Evolutionary conservation across 2,797 vertebrate genomes (phyloP).

Genomic region (Neopelma chrysocephalum): DNA sequence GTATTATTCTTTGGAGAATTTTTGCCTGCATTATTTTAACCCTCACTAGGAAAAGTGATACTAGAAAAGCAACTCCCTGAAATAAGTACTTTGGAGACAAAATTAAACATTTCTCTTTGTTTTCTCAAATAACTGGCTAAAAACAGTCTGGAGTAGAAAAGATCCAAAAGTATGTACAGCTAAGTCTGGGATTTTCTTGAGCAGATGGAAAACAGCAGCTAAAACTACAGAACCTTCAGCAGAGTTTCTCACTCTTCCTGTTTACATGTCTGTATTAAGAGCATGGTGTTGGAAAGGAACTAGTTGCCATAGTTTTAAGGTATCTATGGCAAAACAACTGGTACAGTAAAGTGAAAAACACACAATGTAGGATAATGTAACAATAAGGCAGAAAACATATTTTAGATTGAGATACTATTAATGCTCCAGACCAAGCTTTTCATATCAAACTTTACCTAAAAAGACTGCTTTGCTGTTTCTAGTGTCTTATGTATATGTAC

Average conservation of each 20-base stretch:
- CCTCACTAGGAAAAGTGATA: neutral
- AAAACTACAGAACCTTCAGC: neutral
- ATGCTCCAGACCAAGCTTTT: neutral
- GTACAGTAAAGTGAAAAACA: neutral
- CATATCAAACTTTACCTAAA: neutral
- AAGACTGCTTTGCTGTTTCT: neutral
- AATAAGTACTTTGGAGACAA: neutral
- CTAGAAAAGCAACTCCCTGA: neutral
- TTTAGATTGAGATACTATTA: neutral
- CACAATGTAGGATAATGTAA: neutral
- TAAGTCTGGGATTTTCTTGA: neutral
- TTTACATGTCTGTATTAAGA: neutral
- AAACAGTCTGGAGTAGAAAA: neutral
- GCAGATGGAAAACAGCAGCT: neutral
- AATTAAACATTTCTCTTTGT: neutral
- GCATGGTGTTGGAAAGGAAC: neutral
- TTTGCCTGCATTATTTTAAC: neutral
- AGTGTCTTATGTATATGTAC: neutral
- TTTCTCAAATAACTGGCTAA: neutral
- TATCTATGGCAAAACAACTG: neutral
- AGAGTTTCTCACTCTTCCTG: neutral
- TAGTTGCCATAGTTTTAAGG: neutral
- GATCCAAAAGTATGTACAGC: neutral
- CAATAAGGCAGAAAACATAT: neutral
- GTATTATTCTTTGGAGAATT: neutral